Percentiles rank a stretch among this genome's conserved stretches.
phyloP scores from a whole-genome alignment of 92 coral and sea anemone species.

The Nematostella vectensis region DNA sequence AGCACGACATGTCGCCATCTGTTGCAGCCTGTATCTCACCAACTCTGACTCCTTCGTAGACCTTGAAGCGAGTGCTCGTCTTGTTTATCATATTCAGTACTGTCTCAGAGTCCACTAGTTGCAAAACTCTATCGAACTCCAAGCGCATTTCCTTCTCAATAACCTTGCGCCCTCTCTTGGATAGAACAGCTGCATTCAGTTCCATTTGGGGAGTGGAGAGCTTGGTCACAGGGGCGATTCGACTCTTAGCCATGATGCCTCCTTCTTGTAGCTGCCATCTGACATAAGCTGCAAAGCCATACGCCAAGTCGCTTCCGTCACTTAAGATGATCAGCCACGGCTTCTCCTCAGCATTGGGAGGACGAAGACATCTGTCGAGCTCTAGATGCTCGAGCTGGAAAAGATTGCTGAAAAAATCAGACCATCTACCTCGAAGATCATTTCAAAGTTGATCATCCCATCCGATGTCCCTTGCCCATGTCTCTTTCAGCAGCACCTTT shows the following conservation, averaged over 20 bases:
- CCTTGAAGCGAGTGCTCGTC: no score
- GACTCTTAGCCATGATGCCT: slow-evolving; percentile 39
- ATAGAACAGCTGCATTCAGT: slow-evolving; percentile 38
- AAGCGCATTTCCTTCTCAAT: slow-evolving; percentile 39
- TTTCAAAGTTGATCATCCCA: slow-evolving; percentile 40
- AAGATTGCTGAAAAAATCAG: slow-evolving; percentile 13
- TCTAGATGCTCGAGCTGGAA: no score
- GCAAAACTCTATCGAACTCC: slow-evolving; percentile 33
- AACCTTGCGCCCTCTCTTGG: no score
- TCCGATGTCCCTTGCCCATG: no score
- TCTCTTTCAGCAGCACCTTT: slow-evolving; percentile 54
- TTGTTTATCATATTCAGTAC: slow-evolving; percentile 47
- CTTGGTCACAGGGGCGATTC: slow-evolving; percentile 40
- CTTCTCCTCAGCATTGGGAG: slow-evolving; percentile 18
- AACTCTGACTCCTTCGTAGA: no score
- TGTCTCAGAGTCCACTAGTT: slow-evolving; percentile 44
- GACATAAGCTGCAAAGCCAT: no score
- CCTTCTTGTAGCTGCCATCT: slow-evolving; percentile 25
- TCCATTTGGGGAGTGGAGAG: slow-evolving; percentile 46
- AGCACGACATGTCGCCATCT: no score
- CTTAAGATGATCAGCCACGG: slow-evolving; percentile 48
- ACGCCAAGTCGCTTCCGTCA: no score
- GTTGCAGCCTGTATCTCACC: no score
- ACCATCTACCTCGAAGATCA: slow-evolving; percentile 24
- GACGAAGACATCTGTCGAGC: slow-evolving; percentile 23